Evolutionary conservation across 2,888 invertebrate species (phyloP).

Genomic region (Melanostoma scalare): DNA sequence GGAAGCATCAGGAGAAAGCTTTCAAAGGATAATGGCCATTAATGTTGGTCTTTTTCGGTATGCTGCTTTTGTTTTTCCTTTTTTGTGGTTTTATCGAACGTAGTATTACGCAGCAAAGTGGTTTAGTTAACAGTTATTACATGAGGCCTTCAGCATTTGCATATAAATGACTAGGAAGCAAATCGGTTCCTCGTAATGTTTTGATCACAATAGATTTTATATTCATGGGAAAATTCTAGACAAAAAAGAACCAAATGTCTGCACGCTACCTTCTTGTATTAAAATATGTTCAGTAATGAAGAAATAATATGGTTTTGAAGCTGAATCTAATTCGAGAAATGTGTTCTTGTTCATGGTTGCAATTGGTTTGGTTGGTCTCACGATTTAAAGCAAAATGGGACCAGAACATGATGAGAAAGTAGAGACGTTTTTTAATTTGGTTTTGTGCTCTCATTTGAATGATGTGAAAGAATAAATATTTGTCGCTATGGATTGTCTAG

Average conservation of each 20-base stretch:
- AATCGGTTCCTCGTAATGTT: conserved; percentile 40
- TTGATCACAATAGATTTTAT: conserved; percentile 39
- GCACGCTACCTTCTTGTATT: conserved; percentile 11
- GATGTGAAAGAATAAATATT: no score
- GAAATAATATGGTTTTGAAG: conserved; percentile 13
- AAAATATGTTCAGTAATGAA: conserved; percentile 6
- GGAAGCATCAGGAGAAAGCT: conserved; percentile 40
- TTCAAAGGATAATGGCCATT: conserved; percentile 70
- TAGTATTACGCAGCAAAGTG: conserved; percentile 53
- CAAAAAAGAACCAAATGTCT: not conserved
- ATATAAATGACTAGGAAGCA: conserved; percentile 56
- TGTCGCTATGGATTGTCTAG: no score
- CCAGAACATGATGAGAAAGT: no score
- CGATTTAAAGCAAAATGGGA: no score
- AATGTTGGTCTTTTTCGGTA: conserved; percentile 31
- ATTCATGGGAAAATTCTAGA: conserved; percentile 9
- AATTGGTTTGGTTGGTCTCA: no score
- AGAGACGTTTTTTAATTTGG: no score
- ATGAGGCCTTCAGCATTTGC: conserved; percentile 62
- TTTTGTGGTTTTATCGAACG: conserved; percentile 43
- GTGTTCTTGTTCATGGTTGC: no score
- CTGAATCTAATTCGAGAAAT: no score
- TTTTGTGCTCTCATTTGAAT: no score
- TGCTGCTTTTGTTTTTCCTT: not conserved
- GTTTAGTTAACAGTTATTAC: conserved; percentile 70